Evolutionary conservation across 2,113 vertebrate genomes (phyloP).

Genomic region (Ploceus nigricollis): DNA sequence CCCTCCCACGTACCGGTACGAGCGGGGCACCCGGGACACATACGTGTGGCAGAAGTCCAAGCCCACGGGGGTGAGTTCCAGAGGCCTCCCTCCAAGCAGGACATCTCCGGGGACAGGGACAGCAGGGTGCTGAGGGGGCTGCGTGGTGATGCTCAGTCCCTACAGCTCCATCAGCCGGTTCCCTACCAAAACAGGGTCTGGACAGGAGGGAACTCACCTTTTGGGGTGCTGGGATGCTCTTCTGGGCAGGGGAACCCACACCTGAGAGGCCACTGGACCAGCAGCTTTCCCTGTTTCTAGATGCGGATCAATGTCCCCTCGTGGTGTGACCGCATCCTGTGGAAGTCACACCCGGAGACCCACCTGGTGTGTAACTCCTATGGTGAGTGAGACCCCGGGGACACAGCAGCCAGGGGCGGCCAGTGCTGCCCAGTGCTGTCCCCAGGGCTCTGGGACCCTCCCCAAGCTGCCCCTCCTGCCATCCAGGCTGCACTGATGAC

Average conservation of each 20-base stretch:
- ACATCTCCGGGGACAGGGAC: fast-evolving
- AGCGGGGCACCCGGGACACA: conserved; percentile 82
- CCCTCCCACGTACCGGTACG: conserved; percentile 88
- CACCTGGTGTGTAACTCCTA: conserved; percentile 83
- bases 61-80: conserved; percentile 80
- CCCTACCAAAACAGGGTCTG: no score
- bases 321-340: conserved; percentile 87
- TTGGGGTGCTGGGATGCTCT: background rate
- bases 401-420: background rate
- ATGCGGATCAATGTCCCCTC: conserved; percentile 84
- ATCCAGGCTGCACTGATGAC: conserved; percentile 84
- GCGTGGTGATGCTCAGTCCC: fast-evolving
- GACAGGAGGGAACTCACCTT: background rate
- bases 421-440: background rate
- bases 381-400: conserved; percentile 56
- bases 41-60: conserved; percentile 90
- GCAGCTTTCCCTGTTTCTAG: conserved; percentile 13
- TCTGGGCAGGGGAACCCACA: background rate
- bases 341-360: conserved; percentile 86
- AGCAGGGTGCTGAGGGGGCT: background rate
- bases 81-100: background rate
- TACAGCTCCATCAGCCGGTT: background rate
- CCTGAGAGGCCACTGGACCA: fast-evolving
- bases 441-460: fast-evolving
- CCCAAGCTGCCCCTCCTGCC: background rate